Conservation (phyloP, 2,797 vertebrate genomes). For the Lagodon rhomboides region DNA sequence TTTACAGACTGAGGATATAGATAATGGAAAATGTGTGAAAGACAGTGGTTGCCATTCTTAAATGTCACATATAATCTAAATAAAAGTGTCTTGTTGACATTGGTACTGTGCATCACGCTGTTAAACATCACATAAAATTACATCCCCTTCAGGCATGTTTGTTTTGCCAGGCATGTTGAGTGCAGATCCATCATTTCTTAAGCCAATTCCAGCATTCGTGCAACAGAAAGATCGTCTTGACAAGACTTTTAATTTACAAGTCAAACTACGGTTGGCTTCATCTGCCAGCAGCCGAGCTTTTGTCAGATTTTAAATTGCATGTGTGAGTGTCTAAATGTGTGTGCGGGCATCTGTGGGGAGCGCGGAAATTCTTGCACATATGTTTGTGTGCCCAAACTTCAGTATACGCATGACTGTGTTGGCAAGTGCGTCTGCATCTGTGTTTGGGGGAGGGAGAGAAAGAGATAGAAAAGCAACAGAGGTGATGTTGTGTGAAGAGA, state of each 20-base stretch:
- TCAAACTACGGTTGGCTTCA: slow-evolving; percentile 50
- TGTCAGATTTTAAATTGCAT: slow-evolving; percentile 50
- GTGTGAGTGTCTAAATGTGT: slow-evolving; percentile 25
- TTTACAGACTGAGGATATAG: slow-evolving; percentile 4
- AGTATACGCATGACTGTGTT: slow-evolving; percentile 9
- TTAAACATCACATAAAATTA: slow-evolving; percentile 3
- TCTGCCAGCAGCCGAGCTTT: slow-evolving; percentile 29
- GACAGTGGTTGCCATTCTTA: background rate
- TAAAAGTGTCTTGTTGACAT: slow-evolving; percentile 26
- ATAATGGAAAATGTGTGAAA: slow-evolving; percentile 8
- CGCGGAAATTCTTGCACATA: background rate
- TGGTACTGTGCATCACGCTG: background rate
- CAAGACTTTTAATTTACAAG: slow-evolving; percentile 64
- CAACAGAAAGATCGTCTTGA: slow-evolving; percentile 53
- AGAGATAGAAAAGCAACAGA: slow-evolving; percentile 52
- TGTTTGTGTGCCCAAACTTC: background rate
- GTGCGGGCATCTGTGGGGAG: background rate
- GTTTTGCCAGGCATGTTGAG: slow-evolving; percentile 41
- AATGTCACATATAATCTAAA: slow-evolving; percentile 21
- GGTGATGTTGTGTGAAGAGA: slow-evolving; percentile 69
- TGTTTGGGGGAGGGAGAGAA: slow-evolving; percentile 39
- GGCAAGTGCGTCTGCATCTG: slow-evolving; percentile 29
- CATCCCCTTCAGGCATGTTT: slow-evolving; percentile 39
- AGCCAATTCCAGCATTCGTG: slow-evolving; percentile 30
- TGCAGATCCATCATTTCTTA: slow-evolving; percentile 49